Evolutionary conservation across 1,140 invertebrate species (phyloP), one percentile per base, ranked within the genome.

Genomic region (Tribolium madens): DNA sequence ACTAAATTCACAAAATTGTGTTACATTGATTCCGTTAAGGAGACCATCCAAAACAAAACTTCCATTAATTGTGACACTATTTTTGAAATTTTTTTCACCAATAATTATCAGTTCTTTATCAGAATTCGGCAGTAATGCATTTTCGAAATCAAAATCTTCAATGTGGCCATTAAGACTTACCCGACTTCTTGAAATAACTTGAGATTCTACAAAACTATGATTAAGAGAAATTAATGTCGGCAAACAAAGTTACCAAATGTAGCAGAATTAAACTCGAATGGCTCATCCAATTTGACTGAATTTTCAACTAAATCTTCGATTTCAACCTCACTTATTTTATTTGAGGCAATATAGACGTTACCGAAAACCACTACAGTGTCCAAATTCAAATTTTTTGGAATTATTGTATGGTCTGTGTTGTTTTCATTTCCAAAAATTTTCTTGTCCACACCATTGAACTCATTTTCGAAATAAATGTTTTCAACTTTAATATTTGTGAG

Each of bases 271-370:
- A 88, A 82, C 26, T 80, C 70, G 70, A 84, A 82, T 42, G 81
- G 76, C 60, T 83, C 82, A 80, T 88, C 85, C 0, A 84, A 77
- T 77, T 86, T 85, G 17, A 88, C 86, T 53, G 84, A 86, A 1
- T 84, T 82, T 7, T 76, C 75, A 15, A 83, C 60, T 4, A 88
- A 75, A 47, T 85, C 78, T 0, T 81, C 77, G 13, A 88, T 53
- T 13, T 84, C 80, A 14, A 84, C 77, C 31, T 85, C 79, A 78
- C 87, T 88, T 5, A 88, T 82, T 6, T 71, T 13, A 73, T 79
- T 68, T 81, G 84, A 57, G 18, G 71, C 10, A 81, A 82, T 80
- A 72, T 33, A 77, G 12, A 86, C 57, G 13, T 84, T 82, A 1
- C 81, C 72, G 3, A 76, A 75, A 13, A 84, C 82, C 5, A 77